A percentile compares a stretch with the other conserved stretches of the same genome.
Evolutionary conservation across 2,888 invertebrate species (phyloP).

Genomic region (Selenia dentaria): DNA sequence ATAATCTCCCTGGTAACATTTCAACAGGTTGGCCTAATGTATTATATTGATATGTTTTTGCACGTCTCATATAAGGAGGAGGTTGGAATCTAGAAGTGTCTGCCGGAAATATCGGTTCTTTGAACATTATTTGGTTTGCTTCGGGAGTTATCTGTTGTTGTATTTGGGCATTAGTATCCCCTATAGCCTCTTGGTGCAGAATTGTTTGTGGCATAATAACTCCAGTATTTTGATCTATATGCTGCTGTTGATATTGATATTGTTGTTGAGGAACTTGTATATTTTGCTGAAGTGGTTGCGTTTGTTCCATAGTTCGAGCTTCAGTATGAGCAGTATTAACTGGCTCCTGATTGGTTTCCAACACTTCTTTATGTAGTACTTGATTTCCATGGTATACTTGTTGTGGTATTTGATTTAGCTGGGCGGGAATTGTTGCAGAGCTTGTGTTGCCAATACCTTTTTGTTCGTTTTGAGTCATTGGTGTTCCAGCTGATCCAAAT

Average conservation of each 20-base stretch:
- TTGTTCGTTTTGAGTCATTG: slow-evolving; percentile 14
- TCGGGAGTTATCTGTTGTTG: slow-evolving; percentile 16
- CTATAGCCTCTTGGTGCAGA: slow-evolving; percentile 34
- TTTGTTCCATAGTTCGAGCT: slow-evolving; percentile 32
- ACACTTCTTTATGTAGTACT: slow-evolving; percentile 17
- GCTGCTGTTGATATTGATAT: slow-evolving; percentile 36
- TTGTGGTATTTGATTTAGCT: slow-evolving; percentile 7
- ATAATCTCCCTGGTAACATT: slow-evolving; percentile 54
- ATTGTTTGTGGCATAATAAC: slow-evolving; percentile 27
- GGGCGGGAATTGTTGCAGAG: neutral
- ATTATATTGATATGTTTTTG: slow-evolving; percentile 53
- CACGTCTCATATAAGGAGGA: slow-evolving; percentile 30
- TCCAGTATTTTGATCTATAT: slow-evolving; percentile 40
- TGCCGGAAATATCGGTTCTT: slow-evolving; percentile 64
- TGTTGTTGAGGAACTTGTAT: slow-evolving; percentile 34
- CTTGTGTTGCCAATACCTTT: slow-evolving; percentile 19
- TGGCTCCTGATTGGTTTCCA: slow-evolving; percentile 33
- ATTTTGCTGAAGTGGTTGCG: slow-evolving; percentile 33
- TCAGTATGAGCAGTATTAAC: slow-evolving; percentile 39
- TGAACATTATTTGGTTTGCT: slow-evolving; percentile 37
- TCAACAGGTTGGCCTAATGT: slow-evolving; percentile 73
- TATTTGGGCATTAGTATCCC: slow-evolving; percentile 22
- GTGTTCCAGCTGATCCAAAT: slow-evolving; percentile 3
- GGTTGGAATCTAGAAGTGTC: slow-evolving; percentile 48
- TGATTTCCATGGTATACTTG: too few relatives aligned